These are phyloP conservation scores for Brachycybe producta DNA, from an alignment of 2,888 invertebrate species.

Conservation along the genomic window DNA sequence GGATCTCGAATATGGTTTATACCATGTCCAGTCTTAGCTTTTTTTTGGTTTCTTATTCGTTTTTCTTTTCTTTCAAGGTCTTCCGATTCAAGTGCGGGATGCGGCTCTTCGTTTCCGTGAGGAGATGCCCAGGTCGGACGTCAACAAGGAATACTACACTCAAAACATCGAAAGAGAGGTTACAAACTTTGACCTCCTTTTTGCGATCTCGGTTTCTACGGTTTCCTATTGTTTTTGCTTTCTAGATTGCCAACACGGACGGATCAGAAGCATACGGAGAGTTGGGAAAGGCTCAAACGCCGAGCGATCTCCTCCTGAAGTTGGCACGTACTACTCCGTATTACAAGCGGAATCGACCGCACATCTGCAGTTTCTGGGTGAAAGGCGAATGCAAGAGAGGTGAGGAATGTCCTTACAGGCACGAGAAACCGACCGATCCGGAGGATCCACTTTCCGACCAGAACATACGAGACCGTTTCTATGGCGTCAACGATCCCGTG, in stretches of 20 bases:
- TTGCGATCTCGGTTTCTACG: too few relatives aligned
- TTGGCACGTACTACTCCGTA: conserved; percentile 85
- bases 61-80: conserved; percentile 31
- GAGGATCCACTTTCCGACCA: conserved; percentile 93
- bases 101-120: conserved; percentile 79
- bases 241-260: conserved; percentile 35
- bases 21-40: not conserved
- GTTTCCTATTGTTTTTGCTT: not conserved
- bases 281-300: conserved; percentile 51
- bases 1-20: conserved; percentile 72
- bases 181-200: conserved; percentile 24
- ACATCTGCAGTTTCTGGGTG: conserved; percentile 97
- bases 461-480: conserved; percentile 86
- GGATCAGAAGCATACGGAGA: conserved; percentile 37
- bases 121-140: conserved; percentile 81
- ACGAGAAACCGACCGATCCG: conserved; percentile 92
- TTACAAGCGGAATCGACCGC: conserved; percentile 86
- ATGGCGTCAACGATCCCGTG: conserved; percentile 90
- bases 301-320: conserved; percentile 66
- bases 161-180: conserved; percentile 79
- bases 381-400: conserved; percentile 93
- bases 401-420: conserved; percentile 90
- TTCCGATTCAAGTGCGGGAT: conserved; percentile 63
- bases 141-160: conserved; percentile 87
- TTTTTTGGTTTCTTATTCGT: not conserved